Percentiles rank a stretch among this genome's conserved stretches.
Conservation (phyloP, 2,113 vertebrate genomes). For the Hemibates koningsi region DNA sequence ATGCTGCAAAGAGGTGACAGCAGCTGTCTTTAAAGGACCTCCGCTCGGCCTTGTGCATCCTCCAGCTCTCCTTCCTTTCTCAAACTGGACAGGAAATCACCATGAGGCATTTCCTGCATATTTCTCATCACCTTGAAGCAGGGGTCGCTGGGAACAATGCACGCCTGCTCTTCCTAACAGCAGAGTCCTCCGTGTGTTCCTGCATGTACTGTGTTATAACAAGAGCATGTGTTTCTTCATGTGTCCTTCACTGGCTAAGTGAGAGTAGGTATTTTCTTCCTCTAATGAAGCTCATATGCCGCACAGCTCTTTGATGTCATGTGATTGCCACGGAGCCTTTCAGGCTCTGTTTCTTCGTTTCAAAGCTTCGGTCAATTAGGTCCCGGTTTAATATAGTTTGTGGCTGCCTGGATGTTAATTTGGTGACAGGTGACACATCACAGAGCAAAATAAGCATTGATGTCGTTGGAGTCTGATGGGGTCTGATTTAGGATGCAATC, state of each 20-base stretch:
- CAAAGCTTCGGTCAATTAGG: conserved; percentile 40
- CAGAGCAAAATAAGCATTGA: conserved; percentile 26
- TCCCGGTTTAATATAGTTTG: conserved; percentile 20
- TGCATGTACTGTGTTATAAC: not conserved
- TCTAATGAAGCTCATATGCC: conserved; percentile 57
- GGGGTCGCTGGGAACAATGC: conserved; percentile 23
- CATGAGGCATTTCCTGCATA: conserved; percentile 60
- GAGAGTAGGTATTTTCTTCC: not conserved
- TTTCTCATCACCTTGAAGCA: conserved; percentile 18
- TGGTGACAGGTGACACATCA: conserved; percentile 54
- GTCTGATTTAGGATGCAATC: not conserved
- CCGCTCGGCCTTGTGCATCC: not conserved
- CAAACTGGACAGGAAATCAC: conserved; percentile 44
- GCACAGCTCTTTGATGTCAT: conserved; percentile 55
- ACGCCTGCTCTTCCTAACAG: not conserved
- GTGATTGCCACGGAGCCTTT: conserved; percentile 5
- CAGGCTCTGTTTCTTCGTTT: conserved; percentile 33
- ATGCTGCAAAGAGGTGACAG: not conserved
- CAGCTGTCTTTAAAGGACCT: not conserved
- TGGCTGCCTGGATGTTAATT: conserved; percentile 7
- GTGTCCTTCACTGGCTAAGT: not conserved
- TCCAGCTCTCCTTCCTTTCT: conserved; percentile 16
- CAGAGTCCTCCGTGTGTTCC: not conserved
- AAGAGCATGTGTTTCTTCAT: not conserved
- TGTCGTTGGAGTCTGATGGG: not conserved